These are phyloP conservation scores for Phoeniculus purpureus DNA, from an alignment of 2,797 vertebrate genomes.

Conservation along the genomic window DNA sequence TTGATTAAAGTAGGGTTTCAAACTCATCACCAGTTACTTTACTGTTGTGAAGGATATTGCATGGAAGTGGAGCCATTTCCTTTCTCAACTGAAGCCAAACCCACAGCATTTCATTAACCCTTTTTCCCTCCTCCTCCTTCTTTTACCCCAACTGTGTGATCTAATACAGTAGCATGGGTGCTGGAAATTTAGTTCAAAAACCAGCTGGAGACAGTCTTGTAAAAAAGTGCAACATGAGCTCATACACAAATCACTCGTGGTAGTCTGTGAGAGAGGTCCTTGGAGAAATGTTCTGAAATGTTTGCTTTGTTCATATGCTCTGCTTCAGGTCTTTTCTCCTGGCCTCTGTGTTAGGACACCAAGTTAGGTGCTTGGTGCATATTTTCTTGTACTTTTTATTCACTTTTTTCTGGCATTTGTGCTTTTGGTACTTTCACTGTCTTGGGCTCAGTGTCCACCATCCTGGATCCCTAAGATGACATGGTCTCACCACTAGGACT, in stretches of 20 bases:
- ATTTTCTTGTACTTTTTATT: background rate
- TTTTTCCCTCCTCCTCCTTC: background rate
- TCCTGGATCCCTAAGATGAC: background rate
- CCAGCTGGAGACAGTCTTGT: background rate
- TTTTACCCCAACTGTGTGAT: background rate
- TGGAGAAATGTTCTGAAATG: background rate
- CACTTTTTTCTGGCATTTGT: background rate
- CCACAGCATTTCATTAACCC: background rate
- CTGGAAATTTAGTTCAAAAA: background rate
- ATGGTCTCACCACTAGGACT: background rate
- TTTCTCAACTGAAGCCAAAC: conserved; percentile 49
- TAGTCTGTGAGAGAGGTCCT: background rate
- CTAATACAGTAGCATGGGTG: background rate
- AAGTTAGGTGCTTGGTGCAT: background rate
- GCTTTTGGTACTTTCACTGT: background rate
- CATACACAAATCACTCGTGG: background rate
- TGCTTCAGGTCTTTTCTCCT: background rate
- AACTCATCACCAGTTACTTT: background rate
- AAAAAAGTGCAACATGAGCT: background rate
- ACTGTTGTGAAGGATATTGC: conserved; percentile 59
- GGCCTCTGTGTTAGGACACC: background rate
- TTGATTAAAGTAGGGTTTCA: background rate
- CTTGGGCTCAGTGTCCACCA: background rate
- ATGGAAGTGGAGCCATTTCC: conserved; percentile 36
- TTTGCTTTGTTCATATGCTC: background rate